Conservation (phyloP, 2,888 invertebrate species). For the Sycophila texana region DNA sequence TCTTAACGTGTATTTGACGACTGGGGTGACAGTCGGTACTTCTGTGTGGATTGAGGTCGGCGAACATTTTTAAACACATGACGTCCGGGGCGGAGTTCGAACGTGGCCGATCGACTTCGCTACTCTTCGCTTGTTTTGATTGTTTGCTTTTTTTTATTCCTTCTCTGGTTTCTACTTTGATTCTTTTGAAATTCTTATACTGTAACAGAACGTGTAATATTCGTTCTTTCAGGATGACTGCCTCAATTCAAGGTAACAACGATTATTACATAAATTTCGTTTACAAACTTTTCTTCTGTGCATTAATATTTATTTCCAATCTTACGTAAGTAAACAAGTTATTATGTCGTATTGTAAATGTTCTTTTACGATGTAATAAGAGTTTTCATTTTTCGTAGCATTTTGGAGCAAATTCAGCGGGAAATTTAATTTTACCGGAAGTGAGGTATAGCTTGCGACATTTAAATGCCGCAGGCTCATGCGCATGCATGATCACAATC, state of each 20-base stretch:
- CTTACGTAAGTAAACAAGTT: background rate
- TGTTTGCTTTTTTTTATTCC: background rate
- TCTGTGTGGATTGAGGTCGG: constrained; percentile 29
- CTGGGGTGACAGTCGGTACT: too few species aligned
- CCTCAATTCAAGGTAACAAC: too few species aligned
- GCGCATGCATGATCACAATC: too few species aligned
- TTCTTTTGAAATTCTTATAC: background rate
- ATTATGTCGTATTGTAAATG: too few species aligned
- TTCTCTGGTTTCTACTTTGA: background rate
- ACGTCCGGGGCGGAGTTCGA: constrained; percentile 53
- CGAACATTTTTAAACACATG: constrained; percentile 47
- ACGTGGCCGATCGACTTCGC: constrained; percentile 26
- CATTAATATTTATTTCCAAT: background rate
- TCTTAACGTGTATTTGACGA: background rate
- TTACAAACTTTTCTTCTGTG: too few species aligned
- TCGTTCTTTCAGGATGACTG: too few species aligned
- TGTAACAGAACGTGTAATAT: background rate
- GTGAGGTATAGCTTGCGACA: constrained; percentile 49
- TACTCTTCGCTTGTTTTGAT: background rate
- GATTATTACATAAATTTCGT: too few species aligned
- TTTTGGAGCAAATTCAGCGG: background rate
- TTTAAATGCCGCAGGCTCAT: constrained; percentile 50
- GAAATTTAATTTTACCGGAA: constrained; percentile 59
- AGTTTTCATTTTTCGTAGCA: background rate
- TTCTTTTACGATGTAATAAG: too few species aligned